Conservation (phyloP, 2,888 invertebrate species). For the Trachelus troglodyta region DNA sequence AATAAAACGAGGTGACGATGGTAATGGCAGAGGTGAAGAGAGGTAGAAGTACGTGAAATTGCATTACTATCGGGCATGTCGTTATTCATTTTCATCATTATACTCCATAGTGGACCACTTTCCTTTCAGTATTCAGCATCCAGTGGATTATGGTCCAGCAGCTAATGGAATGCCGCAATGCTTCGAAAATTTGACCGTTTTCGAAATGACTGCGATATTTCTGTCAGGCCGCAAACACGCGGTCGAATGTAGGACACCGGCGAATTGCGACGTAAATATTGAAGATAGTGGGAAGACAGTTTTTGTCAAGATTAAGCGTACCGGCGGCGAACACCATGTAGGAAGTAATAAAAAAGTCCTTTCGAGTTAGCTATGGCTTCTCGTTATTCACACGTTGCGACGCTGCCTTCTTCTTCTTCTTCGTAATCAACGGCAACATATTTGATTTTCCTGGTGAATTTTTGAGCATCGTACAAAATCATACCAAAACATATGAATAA, state of each 20-base stretch:
- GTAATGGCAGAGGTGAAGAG: constrained; percentile 9
- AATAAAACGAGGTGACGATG: background rate
- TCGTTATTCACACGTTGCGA: background rate
- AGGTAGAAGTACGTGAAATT: constrained; percentile 31
- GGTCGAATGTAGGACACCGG: constrained; percentile 24
- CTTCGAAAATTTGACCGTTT: constrained; percentile 11
- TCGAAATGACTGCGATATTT: constrained; percentile 35
- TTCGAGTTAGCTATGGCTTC: background rate
- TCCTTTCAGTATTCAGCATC: background rate
- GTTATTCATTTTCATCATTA: constrained; percentile 42
- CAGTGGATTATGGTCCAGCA: background rate
- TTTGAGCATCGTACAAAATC: background rate
- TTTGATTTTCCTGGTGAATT: background rate
- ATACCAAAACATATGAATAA: background rate
- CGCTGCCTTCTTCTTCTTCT: background rate
- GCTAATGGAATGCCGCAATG: background rate
- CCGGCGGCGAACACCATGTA: background rate
- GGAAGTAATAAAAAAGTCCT: constrained; percentile 3
- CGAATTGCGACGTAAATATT: constrained; percentile 54
- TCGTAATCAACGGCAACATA: background rate
- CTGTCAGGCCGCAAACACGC: constrained; percentile 19
- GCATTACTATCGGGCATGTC: constrained; percentile 33
- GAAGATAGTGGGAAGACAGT: constrained; percentile 33
- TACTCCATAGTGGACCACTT: constrained; percentile 19
- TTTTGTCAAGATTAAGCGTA: constrained; percentile 48